Evolutionary conservation across 2,113 vertebrate species (phyloP).

Genomic region (Peucedramus taeniatus): DNA sequence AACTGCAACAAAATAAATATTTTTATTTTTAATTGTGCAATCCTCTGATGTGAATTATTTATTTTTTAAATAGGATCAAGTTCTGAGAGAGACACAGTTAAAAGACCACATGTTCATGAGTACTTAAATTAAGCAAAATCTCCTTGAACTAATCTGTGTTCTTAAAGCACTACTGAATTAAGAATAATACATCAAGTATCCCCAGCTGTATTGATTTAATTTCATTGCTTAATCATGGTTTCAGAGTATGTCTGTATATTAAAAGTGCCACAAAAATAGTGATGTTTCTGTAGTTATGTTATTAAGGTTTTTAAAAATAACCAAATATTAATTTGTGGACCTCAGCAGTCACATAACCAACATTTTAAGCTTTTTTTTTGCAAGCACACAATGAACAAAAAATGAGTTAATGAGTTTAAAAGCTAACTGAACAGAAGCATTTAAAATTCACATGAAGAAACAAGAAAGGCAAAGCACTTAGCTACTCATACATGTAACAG

Average conservation of each 20-base stretch:
- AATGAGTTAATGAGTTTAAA: background rate
- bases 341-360: background rate
- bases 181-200: background rate
- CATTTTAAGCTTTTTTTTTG: background rate
- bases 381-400: background rate
- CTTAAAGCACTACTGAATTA: background rate
- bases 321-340: background rate
- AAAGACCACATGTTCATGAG: background rate
- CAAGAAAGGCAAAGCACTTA: background rate
- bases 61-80: background rate
- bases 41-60: background rate
- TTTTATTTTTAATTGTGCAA: background rate
- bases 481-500: background rate
- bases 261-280: background rate
- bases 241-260: background rate
- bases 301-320: background rate
- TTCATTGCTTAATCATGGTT: background rate
- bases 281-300: background rate
- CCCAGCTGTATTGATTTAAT: background rate
- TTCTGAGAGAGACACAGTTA: background rate
- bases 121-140: background rate
- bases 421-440: background rate
- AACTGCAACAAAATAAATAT: conserved; percentile 67
- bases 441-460: background rate
- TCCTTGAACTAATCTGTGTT: background rate